Conservation (phyloP, 2,888 invertebrate genomes). For the Xestia c-nigrum region DNA sequence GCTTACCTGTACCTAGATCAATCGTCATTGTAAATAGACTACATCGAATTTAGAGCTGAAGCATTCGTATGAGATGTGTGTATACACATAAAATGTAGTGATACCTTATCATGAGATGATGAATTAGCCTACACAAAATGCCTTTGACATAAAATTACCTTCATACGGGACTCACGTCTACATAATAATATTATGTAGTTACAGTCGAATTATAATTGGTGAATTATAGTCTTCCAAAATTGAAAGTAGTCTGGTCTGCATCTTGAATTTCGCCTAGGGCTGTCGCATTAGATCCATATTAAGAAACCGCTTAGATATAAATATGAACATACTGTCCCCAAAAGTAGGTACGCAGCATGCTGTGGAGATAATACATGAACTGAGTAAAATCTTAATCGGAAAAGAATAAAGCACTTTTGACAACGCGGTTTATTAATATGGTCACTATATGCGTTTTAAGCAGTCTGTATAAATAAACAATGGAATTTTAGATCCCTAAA, state of each 20-base stretch:
- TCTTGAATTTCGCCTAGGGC: neutral
- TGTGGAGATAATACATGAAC: neutral
- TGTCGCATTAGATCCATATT: slow-evolving; percentile 12
- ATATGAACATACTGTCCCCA: neutral
- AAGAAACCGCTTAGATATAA: slow-evolving; percentile 17
- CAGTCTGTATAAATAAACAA: neutral
- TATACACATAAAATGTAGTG: slow-evolving; percentile 30
- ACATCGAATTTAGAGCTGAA: slow-evolving; percentile 68
- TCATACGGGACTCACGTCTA: slow-evolving; percentile 42
- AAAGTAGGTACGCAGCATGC: neutral
- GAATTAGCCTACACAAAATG: slow-evolving; percentile 49
- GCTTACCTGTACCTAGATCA: slow-evolving; percentile 40
- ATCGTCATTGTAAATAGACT: slow-evolving; percentile 64
- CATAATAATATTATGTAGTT: slow-evolving; percentile 43
- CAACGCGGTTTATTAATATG: slow-evolving; percentile 7
- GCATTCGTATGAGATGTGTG: slow-evolving; percentile 43
- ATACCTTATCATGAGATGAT: slow-evolving; percentile 49
- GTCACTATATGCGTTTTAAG: neutral
- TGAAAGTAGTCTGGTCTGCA: slow-evolving; percentile 53
- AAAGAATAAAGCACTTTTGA: neutral
- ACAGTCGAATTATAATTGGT: slow-evolving; percentile 57
- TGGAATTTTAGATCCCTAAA: neutral
- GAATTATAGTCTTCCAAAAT: slow-evolving; percentile 72
- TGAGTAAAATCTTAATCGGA: neutral
- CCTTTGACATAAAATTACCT: slow-evolving; percentile 51